Evolutionary conservation across 2,113 vertebrate species (phyloP).

Genomic region (Ciconia boyciana): DNA sequence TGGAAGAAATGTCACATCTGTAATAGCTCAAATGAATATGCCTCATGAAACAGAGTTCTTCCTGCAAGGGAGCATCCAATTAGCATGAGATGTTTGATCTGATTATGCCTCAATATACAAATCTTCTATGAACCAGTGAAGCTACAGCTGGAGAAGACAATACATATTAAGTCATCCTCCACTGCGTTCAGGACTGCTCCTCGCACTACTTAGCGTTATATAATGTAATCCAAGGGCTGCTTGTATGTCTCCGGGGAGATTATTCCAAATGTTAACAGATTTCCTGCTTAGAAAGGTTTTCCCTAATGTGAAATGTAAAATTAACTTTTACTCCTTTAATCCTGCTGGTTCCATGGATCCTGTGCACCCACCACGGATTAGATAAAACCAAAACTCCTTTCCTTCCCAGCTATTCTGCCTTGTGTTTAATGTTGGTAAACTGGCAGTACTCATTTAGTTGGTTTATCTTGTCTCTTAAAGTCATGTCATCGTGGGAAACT

Average conservation of each 20-base stretch:
- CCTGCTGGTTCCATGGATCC: neutral
- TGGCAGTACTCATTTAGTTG: neutral
- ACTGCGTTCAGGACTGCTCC: neutral
- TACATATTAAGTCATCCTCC: neutral
- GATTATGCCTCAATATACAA: neutral
- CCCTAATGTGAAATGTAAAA: neutral
- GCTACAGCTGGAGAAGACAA: slow-evolving; percentile 47
- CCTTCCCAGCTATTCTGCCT: neutral
- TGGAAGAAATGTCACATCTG: slow-evolving; percentile 33
- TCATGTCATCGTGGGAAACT: neutral
- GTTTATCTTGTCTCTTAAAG: neutral
- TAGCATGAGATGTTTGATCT: slow-evolving; percentile 35
- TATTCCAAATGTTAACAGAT: neutral
- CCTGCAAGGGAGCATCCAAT: slow-evolving; percentile 30
- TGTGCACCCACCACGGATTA: neutral
- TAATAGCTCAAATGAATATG: neutral
- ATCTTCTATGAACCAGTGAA: slow-evolving; percentile 3
- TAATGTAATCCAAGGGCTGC: neutral
- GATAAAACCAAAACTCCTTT: neutral
- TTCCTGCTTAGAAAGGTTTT: neutral
- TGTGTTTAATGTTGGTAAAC: neutral
- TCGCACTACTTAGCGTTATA: neutral
- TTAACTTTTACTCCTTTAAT: neutral
- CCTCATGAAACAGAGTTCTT: slow-evolving; percentile 3
- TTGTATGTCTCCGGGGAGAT: neutral